A percentile compares a stretch with the other conserved stretches of the same genome.
phyloP scores from a whole-genome alignment of 2,888 invertebrate species.

The Scrobipalpa costella region DNA sequence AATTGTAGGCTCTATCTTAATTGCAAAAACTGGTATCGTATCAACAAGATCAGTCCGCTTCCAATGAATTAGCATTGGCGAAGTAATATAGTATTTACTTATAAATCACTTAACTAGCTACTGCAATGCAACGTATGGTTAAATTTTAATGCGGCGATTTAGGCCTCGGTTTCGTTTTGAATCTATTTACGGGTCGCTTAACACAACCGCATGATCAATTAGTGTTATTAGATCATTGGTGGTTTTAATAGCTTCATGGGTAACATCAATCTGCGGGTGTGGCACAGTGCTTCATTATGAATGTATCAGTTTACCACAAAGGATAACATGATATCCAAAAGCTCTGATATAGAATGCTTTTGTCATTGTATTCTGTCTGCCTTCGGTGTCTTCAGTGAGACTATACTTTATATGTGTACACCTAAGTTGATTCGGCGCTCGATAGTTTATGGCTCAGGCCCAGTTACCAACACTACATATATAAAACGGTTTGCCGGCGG shows the following conservation, averaged over 20 bases:
- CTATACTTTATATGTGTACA: background rate
- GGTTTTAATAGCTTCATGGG: constrained; percentile 38
- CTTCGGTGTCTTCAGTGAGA: background rate
- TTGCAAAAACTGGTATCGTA: constrained; percentile 50
- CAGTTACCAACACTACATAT: background rate
- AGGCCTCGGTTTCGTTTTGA: constrained; percentile 36
- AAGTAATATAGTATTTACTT: constrained; percentile 48
- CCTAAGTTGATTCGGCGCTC: background rate
- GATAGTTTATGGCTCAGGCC: background rate
- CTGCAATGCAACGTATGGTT: constrained; percentile 41
- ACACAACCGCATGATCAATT: constrained; percentile 37
- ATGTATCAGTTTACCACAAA: constrained; percentile 45
- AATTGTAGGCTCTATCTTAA: constrained; percentile 47
- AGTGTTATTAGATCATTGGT: constrained; percentile 41
- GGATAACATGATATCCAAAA: constrained; percentile 19
- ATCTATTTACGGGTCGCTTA: constrained; percentile 38
- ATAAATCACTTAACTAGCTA: constrained; percentile 42
- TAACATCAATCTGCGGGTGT: constrained; percentile 38
- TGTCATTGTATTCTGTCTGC: background rate
- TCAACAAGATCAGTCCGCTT: constrained; percentile 47
- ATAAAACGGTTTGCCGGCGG: background rate
- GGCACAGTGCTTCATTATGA: constrained; percentile 41
- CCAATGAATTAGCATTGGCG: constrained; percentile 55
- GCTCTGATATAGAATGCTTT: background rate
- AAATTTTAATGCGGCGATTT: constrained; percentile 40